Evolutionary conservation across 2,113 vertebrate species (phyloP).

Genomic region (Albula glossodonta): DNA sequence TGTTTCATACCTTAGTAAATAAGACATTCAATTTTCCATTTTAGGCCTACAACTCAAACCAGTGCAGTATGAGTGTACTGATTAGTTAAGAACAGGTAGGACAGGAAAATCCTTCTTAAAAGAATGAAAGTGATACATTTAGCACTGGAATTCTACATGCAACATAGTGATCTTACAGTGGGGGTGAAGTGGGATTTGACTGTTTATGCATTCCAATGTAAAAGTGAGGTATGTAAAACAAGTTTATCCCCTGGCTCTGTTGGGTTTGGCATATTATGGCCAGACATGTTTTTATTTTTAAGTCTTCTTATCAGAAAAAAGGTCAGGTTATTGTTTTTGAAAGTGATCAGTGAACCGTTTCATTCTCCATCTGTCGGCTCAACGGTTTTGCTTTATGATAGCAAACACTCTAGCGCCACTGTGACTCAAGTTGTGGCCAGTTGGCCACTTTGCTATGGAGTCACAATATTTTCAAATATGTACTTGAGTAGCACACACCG

Average conservation of each 20-base stretch:
- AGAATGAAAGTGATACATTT: neutral
- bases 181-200: neutral
- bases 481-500: slow-evolving; percentile 50
- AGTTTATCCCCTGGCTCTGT: neutral
- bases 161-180: neutral
- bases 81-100: neutral
- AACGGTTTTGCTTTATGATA: slow-evolving; percentile 43
- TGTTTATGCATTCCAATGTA: neutral
- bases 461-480: slow-evolving; percentile 43
- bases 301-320: slow-evolving; percentile 39
- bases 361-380: slow-evolving; percentile 49
- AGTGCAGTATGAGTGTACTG: neutral
- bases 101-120: neutral
- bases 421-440: neutral
- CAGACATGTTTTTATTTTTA: slow-evolving; percentile 28
- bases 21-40: neutral
- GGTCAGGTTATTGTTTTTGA: slow-evolving; percentile 38
- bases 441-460: slow-evolving; percentile 6
- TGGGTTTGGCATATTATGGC: neutral
- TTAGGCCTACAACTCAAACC: neutral
- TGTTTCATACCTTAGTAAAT: neutral
- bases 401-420: slow-evolving; percentile 23
- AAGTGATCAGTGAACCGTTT: slow-evolving; percentile 49
- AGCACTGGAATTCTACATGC: neutral
- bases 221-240: neutral